phyloP scores from a whole-genome alignment of 2,888 invertebrate genomes.

The Lumbricus terrestris region DNA sequence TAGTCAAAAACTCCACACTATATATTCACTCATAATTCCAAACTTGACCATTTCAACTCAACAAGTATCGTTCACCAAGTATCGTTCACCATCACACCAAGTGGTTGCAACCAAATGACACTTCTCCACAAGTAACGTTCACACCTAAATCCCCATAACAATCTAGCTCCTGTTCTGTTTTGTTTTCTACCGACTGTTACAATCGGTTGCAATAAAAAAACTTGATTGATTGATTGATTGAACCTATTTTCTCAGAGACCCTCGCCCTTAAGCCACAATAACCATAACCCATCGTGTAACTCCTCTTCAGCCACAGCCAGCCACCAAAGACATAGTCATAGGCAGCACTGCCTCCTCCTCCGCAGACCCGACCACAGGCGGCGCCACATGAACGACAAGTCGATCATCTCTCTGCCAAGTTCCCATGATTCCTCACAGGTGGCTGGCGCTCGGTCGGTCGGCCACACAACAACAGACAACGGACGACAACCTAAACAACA shows the following conservation, averaged over 20 bases:
- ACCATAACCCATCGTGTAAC: neutral
- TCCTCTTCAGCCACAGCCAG: neutral
- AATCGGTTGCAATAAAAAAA: no score
- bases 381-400: neutral
- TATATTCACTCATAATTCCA: no score
- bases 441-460: neutral
- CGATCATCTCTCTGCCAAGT: neutral
- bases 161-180: no score
- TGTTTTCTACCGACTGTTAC: no score
- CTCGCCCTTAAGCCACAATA: neutral
- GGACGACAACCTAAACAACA: neutral
- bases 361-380: neutral
- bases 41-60: no score
- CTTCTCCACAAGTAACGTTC: no score
- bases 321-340: neutral
- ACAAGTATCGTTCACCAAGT: no score
- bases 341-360: neutral
- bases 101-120: neutral
- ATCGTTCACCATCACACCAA: no score
- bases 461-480: neutral
- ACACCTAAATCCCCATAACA: no score
- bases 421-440: constrained; percentile 3
- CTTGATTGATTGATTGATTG: no score
- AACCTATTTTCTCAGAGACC: no score
- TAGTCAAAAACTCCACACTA: neutral